Conservation (phyloP, 2,888 invertebrate species). For the Eumacrocentrus americanus region DNA sequence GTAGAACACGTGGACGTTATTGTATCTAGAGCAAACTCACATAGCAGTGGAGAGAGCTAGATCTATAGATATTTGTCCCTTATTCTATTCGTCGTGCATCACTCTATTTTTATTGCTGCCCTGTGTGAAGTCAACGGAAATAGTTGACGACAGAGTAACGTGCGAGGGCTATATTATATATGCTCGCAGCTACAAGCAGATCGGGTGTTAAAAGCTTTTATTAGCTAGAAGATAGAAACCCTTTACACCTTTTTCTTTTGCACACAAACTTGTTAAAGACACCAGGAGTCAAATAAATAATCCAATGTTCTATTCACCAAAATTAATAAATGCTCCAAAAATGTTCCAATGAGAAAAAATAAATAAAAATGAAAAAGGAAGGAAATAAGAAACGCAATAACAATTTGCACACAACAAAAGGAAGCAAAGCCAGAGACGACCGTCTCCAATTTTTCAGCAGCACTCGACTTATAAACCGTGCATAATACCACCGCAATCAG, state of each 20-base stretch:
- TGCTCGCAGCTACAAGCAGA: slow-evolving; percentile 31
- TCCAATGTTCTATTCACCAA: too few species aligned
- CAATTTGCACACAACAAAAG: slow-evolving; percentile 9
- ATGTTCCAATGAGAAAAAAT: neutral
- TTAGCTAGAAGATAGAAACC: slow-evolving; percentile 33
- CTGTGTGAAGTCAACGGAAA: slow-evolving; percentile 27
- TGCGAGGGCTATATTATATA: neutral
- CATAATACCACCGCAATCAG: slow-evolving; percentile 54
- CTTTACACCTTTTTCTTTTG: neutral
- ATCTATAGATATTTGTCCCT: neutral
- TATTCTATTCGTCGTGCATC: neutral
- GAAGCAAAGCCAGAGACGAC: slow-evolving; percentile 21
- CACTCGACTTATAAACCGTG: slow-evolving; percentile 51
- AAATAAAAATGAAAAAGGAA: slow-evolving; percentile 18
- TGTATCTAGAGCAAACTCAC: too few species aligned
- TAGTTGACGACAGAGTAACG: slow-evolving; percentile 21
- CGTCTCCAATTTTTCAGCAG: slow-evolving; percentile 49
- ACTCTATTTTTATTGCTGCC: slow-evolving; percentile 32
- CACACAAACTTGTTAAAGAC: too few species aligned
- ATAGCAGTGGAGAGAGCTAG: neutral
- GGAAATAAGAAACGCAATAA: too few species aligned
- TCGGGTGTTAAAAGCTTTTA: slow-evolving; percentile 51
- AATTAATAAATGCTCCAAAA: too few species aligned
- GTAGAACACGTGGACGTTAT: too few species aligned
- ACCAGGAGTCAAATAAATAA: too few species aligned